phyloP scores from a whole-genome alignment of 2,888 invertebrate species.

The Lamellibrachia satsuma region DNA sequence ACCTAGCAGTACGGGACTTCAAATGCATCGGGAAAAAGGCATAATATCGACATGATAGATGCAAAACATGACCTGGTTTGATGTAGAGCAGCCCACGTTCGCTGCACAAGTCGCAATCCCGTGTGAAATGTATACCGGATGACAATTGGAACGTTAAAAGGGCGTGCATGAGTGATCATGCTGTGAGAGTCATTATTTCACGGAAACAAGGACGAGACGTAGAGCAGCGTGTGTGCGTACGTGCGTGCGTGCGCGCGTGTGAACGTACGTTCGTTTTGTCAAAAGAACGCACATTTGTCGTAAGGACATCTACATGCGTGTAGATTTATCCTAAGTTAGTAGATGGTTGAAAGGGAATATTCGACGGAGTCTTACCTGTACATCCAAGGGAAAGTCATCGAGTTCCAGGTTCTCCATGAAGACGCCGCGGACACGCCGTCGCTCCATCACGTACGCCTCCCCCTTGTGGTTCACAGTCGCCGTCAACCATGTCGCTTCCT shows the following conservation, averaged over 20 bases:
- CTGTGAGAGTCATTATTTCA: not conserved
- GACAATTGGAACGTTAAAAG: not conserved
- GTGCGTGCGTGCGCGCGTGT: not conserved
- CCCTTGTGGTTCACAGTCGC: conserved; percentile 38
- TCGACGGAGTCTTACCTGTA: conserved; percentile 48
- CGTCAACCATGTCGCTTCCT: conserved; percentile 47
- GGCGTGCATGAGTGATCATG: not conserved
- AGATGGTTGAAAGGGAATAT: not conserved
- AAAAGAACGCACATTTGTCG: not conserved
- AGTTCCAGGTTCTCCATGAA: conserved; percentile 53
- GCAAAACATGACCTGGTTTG: not conserved
- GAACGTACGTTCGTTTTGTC: not conserved
- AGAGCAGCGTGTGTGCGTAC: not conserved
- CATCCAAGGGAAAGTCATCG: conserved; percentile 62
- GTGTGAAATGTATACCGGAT: not conserved
- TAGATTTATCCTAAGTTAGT: not conserved
- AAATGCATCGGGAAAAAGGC: not conserved
- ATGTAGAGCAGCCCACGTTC: not conserved
- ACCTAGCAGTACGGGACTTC: not conserved
- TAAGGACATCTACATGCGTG: too few relatives aligned
- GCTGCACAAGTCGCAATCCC: not conserved
- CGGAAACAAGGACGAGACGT: not conserved
- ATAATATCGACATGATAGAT: not conserved
- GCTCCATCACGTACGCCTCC: conserved; percentile 44
- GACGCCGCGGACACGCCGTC: conserved; percentile 45